These are phyloP conservation scores for Tympanoctomys barrerae DNA, from an alignment of 2,797 vertebrate genomes.

Conservation along the genomic window DNA sequence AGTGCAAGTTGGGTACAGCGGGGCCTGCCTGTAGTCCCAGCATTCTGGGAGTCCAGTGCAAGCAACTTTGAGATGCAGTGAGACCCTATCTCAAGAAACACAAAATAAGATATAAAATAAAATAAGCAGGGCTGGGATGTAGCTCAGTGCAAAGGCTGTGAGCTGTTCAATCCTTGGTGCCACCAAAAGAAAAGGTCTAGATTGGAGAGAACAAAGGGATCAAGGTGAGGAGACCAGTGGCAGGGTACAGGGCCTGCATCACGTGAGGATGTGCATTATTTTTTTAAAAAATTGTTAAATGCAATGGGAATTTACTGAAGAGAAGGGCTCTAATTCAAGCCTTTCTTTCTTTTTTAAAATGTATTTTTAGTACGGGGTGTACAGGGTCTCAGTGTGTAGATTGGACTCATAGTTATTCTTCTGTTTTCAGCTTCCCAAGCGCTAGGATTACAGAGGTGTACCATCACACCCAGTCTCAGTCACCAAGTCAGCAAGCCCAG, in stretches of 20 bases:
- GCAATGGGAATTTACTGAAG: background rate
- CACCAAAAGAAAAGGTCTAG: background rate
- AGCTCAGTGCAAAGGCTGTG: background rate
- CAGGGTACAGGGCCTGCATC: background rate
- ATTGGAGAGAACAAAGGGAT: background rate
- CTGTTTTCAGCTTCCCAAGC: too few relatives aligned
- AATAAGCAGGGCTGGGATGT: background rate
- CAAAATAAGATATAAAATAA: background rate
- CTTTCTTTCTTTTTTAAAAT: background rate
- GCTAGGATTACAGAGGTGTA: too few relatives aligned
- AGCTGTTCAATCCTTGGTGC: background rate
- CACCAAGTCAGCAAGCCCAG: too few relatives aligned
- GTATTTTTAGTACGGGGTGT: too few relatives aligned
- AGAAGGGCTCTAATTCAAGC: background rate
- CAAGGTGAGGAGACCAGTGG: background rate
- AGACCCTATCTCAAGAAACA: background rate
- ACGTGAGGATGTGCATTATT: background rate
- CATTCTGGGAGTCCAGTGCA: background rate
- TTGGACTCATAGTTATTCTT: too few relatives aligned
- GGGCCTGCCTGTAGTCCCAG: background rate
- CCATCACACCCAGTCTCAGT: too few relatives aligned
- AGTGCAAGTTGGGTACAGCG: background rate
- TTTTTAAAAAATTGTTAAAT: background rate
- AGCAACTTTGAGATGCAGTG: background rate
- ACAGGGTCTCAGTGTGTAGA: too few relatives aligned